Evolutionary conservation across 64 coral and sea anemone genomes (phyloP).

Genomic region (Montipora capricornis): DNA sequence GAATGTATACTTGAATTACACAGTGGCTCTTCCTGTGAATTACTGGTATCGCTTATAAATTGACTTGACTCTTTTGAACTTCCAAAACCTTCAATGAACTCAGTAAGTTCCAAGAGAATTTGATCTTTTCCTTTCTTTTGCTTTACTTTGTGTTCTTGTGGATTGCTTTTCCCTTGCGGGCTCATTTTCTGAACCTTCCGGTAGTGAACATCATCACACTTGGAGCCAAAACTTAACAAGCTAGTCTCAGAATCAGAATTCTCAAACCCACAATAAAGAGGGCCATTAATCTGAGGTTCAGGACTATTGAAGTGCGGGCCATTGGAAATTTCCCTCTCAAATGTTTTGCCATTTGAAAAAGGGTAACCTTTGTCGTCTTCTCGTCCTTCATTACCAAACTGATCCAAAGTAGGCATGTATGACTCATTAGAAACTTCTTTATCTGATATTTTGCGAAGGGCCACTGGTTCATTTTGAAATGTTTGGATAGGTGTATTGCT

Average conservation of each 20-base stretch:
- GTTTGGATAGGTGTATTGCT: background rate
- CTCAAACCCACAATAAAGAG: slow-evolving; percentile 88
- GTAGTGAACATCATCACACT: slow-evolving; percentile 48
- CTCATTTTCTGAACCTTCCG: slow-evolving; percentile 9
- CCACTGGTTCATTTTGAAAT: background rate
- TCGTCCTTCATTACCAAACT: background rate
- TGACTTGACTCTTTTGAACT: slow-evolving; percentile 21
- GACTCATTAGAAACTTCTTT: background rate
- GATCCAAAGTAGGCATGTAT: background rate
- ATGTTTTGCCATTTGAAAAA: background rate
- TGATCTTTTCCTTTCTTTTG: slow-evolving; percentile 83
- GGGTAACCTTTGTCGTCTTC: background rate
- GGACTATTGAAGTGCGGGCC: slow-evolving; percentile 28
- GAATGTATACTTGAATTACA: background rate
- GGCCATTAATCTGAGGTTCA: slow-evolving; percentile 84
- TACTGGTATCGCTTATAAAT: background rate
- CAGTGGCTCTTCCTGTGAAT: background rate
- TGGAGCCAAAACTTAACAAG: slow-evolving; percentile 51
- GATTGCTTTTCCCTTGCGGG: background rate
- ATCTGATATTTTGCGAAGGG: background rate
- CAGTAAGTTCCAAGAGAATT: slow-evolving; percentile 86
- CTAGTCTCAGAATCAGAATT: slow-evolving; percentile 94
- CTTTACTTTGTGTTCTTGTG: slow-evolving; percentile 39
- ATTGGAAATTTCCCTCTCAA: background rate
- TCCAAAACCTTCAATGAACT: slow-evolving; percentile 61